Base-by-base conservation (phyloP, 2,888 invertebrate genomes). In the Lottia gigantea region DNA sequence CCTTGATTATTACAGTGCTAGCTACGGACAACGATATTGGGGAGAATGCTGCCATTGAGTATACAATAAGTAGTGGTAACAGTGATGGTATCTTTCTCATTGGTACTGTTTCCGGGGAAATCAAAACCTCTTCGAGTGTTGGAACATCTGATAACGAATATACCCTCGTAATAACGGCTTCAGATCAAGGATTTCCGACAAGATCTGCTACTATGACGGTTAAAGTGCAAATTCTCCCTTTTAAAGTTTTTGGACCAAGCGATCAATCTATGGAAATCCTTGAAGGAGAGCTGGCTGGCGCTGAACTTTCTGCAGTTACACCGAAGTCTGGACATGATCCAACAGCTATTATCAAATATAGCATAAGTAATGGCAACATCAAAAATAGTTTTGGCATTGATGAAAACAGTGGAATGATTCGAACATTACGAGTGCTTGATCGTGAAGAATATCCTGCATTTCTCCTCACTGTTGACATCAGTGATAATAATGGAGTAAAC, bases 141-240 rank as follows among this genome's bases (percentile, higher is more conserved):
- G 68, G 64, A 0, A 70, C 66, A 3, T 55, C 70, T 1, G 31
- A 55, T 55, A 55, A 55, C 15, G 55, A 64, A 1, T 77, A 78
- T 25, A 63, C 67, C 4, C 49, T 83, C 8, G 68, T 73, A 6
- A 64, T 83, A 12, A 93, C 78, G 92, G 93, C 66, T 89, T 90
- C 11, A 91, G 93, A 63, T 88, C 89, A 90, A 62, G 81, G 81
- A 2, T 74, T 73, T 12, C 79, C 80, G 3, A 90, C 92, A 0
- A 90, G 95, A 66, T 92, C 92, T 77, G 93, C 95, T 0, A 94
- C 95, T 81, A 95, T 95, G 1, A 88, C 94, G 26, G 93, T 97
- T 16, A 93, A 94, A 79, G 93, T 97, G 77, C 93, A 93, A 82
- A 91, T 97, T 70, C 93, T 94, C 12, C 55, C 55, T 12, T 23